phyloP scores from a whole-genome alignment of 2,113 vertebrate genomes.

The Ranitomeya imitator region DNA sequence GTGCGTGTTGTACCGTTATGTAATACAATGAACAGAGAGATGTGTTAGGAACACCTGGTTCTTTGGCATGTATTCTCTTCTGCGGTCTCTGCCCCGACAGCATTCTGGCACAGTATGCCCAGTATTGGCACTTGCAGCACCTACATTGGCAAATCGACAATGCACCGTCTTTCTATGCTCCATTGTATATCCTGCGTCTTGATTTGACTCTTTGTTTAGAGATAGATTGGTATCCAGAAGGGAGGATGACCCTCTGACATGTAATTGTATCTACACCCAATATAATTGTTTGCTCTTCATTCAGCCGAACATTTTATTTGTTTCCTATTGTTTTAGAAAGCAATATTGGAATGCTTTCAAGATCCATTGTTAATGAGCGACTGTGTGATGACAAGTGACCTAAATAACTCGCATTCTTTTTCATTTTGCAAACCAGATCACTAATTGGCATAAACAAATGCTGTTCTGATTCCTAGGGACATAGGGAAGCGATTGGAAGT shows the following conservation, averaged over 20 bases:
- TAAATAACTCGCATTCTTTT: slow-evolving; percentile 18
- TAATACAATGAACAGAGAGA: slow-evolving; percentile 18
- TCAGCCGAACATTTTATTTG: neutral
- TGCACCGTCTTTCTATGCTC: neutral
- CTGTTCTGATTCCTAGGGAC: slow-evolving; percentile 74
- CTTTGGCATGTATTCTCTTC: neutral
- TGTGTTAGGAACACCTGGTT: slow-evolving; percentile 25
- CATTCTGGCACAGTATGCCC: neutral
- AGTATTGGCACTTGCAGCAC: neutral
- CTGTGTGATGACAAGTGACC: slow-evolving; percentile 1
- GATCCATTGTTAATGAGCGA: slow-evolving; percentile 8
- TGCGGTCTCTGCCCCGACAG: neutral
- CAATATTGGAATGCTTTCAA: neutral
- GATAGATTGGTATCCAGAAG: neutral
- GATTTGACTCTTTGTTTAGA: neutral
- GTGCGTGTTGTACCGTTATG: neutral
- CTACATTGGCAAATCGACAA: neutral
- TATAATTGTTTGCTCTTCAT: neutral
- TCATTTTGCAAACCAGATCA: neutral
- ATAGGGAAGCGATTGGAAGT: slow-evolving; percentile 87
- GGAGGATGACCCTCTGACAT: slow-evolving; percentile 19
- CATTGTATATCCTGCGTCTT: neutral
- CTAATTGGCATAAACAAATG: slow-evolving; percentile 19
- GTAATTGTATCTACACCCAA: slow-evolving; percentile 1
- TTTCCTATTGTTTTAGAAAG: neutral